Evolutionary conservation across 1,140 invertebrate species (phyloP).

Genomic region (Euwallacea fornicatus): DNA sequence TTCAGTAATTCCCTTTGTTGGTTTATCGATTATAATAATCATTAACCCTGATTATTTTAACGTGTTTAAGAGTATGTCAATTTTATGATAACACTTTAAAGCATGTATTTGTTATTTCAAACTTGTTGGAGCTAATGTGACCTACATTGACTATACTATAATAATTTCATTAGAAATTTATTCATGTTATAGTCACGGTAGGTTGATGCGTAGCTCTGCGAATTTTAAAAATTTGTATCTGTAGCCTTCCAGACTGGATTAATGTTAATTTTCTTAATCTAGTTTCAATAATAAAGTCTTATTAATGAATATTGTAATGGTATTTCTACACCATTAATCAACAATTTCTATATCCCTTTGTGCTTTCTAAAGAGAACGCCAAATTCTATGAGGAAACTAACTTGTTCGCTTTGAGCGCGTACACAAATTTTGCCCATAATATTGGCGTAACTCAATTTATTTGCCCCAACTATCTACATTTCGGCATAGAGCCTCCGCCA

Average conservation of each 20-base stretch:
- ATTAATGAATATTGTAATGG: background rate
- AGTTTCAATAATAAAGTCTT: conserved; percentile 30
- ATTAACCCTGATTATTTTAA: conserved; percentile 4
- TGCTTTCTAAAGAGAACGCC: no score
- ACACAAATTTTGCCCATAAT: no score
- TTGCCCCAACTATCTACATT: no score
- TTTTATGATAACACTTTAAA: conserved; percentile 29
- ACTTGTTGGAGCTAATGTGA: background rate
- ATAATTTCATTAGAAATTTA: no score
- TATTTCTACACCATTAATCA: background rate
- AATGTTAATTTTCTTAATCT: conserved; percentile 28
- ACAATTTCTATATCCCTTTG: no score
- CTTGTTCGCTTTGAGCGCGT: no score
- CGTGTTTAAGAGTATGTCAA: conserved; percentile 25
- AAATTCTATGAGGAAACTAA: no score
- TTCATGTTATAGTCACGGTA: no score
- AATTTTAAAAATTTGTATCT: conserved; percentile 13
- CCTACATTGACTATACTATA: background rate
- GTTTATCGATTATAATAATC: background rate
- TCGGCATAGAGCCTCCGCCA: no score
- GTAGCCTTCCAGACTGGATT: conserved; percentile 32
- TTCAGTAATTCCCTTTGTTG: background rate
- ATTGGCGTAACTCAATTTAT: no score
- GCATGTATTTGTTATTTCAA: conserved; percentile 13
- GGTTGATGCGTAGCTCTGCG: no score